phyloP scores from a whole-genome alignment of 2,888 invertebrate genomes.

The Erebia aethiops region DNA sequence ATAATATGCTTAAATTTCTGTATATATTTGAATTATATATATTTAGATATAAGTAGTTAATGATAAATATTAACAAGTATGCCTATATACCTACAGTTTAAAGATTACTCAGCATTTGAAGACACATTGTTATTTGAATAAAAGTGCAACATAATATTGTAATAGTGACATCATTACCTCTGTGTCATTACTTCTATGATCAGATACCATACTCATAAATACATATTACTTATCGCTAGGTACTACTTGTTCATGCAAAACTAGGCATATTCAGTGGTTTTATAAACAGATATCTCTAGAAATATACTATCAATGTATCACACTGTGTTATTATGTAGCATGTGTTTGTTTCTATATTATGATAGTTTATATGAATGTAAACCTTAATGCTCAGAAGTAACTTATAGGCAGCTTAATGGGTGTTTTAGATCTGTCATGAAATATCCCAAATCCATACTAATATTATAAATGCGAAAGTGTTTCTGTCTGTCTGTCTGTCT shows the following conservation, averaged over 20 bases:
- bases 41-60: slow-evolving; percentile 77
- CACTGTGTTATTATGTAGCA: not conserved
- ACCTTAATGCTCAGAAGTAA: slow-evolving; percentile 28
- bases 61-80: slow-evolving; percentile 51
- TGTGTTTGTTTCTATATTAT: slow-evolving; percentile 20
- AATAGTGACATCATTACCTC: slow-evolving; percentile 25
- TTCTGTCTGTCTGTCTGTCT: too few relatives aligned
- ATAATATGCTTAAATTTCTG: slow-evolving; percentile 59
- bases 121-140: slow-evolving; percentile 36
- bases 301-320: not conserved
- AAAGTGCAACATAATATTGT: slow-evolving; percentile 24
- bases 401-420: slow-evolving; percentile 24
- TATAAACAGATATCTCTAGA: slow-evolving; percentile 2
- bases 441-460: slow-evolving; percentile 19
- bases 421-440: slow-evolving; percentile 32
- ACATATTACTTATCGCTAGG: slow-evolving; percentile 19
- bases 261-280: slow-evolving; percentile 1
- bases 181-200: slow-evolving; percentile 24
- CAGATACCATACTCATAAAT: slow-evolving; percentile 17
- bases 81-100: slow-evolving; percentile 25
- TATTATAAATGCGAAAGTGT: too few relatives aligned
- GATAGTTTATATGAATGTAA: slow-evolving; percentile 20
- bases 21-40: slow-evolving; percentile 73
- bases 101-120: slow-evolving; percentile 50
- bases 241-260: slow-evolving; percentile 23